These are phyloP conservation scores for Dryobotodes eremita DNA, from an alignment of 2,888 invertebrate genomes.

Conservation along the genomic window DNA sequence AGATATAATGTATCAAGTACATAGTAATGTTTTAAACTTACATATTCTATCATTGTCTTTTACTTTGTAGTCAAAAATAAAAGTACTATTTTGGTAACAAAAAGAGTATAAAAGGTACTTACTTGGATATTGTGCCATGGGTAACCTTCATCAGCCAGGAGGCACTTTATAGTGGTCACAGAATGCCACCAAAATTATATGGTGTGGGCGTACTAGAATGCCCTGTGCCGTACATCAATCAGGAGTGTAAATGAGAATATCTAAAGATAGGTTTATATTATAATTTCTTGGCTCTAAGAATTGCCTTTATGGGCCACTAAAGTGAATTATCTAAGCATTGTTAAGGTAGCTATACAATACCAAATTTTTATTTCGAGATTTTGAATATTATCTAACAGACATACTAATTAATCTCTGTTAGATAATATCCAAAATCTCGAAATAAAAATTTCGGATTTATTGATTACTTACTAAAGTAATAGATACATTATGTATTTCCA, in stretches of 20 bases:
- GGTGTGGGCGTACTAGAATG: background rate
- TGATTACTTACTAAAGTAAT: background rate
- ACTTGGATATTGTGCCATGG: background rate
- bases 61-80: slow-evolving; percentile 6
- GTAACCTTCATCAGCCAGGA: background rate
- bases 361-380: slow-evolving; percentile 18
- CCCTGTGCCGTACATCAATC: slow-evolving; percentile 5
- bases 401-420: too few species aligned
- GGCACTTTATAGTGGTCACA: background rate
- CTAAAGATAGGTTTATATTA: slow-evolving; percentile 23
- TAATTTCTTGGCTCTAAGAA: slow-evolving; percentile 25
- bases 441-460: too few species aligned
- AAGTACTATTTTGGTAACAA: slow-evolving; percentile 11
- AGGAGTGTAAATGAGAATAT: slow-evolving; percentile 7
- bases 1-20: background rate
- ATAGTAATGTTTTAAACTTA: slow-evolving; percentile 5
- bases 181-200: background rate
- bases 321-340: slow-evolving; percentile 11
- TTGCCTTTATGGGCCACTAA: background rate
- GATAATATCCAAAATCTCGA: too few species aligned
- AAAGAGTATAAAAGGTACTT: background rate
- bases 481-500: slow-evolving; percentile 24
- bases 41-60: slow-evolving; percentile 1
- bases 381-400: slow-evolving; percentile 13
- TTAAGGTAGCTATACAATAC: background rate